phyloP scores from a whole-genome alignment of 2,888 invertebrate genomes.

The Lypha dubia region DNA sequence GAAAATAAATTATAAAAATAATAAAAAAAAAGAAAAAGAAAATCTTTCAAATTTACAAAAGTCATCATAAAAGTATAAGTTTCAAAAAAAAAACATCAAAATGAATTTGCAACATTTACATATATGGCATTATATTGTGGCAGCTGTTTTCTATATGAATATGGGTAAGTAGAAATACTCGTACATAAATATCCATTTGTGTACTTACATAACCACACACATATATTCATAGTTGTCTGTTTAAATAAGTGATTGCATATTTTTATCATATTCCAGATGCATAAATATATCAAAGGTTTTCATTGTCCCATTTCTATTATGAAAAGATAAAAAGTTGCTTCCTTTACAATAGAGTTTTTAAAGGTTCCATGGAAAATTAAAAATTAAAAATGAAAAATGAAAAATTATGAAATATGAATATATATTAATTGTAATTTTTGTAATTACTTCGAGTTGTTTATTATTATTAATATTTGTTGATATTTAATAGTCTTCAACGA shows the following conservation, averaged over 20 bases:
- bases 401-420: too few species aligned
- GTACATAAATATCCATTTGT: too few species aligned
- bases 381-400: too few species aligned
- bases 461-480: too few species aligned
- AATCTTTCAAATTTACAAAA: conserved; percentile 54
- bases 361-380: too few species aligned
- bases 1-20: background rate
- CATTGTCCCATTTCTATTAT: background rate
- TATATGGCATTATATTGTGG: conserved; percentile 76
- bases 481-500: too few species aligned
- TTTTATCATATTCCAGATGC: too few species aligned
- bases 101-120: conserved; percentile 72
- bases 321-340: background rate
- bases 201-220: background rate
- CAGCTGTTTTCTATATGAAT: conserved; percentile 76
- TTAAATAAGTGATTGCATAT: background rate
- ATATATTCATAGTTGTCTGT: too few species aligned
- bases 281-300: background rate
- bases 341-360: too few species aligned
- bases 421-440: too few species aligned
- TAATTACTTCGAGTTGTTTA: too few species aligned
- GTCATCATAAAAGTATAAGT: conserved; percentile 45
- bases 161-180: conserved; percentile 76
- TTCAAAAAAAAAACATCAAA: conserved; percentile 65
- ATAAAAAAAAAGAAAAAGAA: conserved; percentile 24